phyloP scores from a whole-genome alignment of 2,113 vertebrate species.

The Melierax canorus region DNA sequence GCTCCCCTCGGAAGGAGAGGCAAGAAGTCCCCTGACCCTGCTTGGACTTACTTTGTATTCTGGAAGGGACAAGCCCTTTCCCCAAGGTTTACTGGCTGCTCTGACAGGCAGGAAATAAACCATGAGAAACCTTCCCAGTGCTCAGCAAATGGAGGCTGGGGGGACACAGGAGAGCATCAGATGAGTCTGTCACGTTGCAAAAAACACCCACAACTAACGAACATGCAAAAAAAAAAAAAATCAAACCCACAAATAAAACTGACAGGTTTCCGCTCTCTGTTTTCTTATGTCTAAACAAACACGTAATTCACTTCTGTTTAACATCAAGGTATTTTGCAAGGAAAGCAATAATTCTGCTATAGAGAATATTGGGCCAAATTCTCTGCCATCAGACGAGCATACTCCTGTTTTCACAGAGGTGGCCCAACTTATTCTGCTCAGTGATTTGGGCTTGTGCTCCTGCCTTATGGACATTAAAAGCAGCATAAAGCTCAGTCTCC shows the following conservation, averaged over 20 bases:
- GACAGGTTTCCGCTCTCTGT: background rate
- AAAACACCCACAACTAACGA: background rate
- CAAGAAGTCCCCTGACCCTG: conserved; percentile 18
- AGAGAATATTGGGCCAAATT: background rate
- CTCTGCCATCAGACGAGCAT: background rate
- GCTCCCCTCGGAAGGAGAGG: conserved; percentile 25
- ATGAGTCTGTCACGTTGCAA: background rate
- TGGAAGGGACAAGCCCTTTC: background rate
- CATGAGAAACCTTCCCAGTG: background rate
- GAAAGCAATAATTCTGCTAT: background rate
- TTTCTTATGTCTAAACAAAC: background rate
- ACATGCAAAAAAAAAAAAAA: background rate
- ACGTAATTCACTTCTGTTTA: background rate
- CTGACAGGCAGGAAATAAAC: conserved; percentile 14
- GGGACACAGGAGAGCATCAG: background rate
- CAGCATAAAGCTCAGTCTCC: background rate
- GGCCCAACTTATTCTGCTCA: background rate
- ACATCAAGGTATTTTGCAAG: background rate
- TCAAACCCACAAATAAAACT: background rate
- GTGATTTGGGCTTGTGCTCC: background rate
- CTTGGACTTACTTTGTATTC: conserved; percentile 48
- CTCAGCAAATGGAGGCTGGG: background rate
- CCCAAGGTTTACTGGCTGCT: background rate
- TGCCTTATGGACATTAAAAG: background rate
- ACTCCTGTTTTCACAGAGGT: background rate